Base-by-base conservation (phyloP, 2,888 invertebrate species). In the Thymelicus sylvestris region DNA sequence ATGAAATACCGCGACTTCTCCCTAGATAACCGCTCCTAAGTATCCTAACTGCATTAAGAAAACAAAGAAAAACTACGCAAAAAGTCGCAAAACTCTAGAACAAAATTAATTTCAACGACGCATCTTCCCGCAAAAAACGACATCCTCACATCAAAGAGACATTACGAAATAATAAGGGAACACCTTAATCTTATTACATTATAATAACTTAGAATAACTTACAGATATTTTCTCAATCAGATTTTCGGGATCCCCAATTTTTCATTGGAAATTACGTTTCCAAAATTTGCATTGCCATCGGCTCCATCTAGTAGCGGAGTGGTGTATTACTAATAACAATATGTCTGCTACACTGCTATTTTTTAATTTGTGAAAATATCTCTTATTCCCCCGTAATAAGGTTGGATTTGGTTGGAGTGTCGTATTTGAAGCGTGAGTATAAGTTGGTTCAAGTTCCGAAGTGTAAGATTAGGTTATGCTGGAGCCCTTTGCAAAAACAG, bases 181-280 rank as follows among this genome's bases (percentile, higher is more conserved):
- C 88, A 87, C 88, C 92, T 85, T 91, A 91, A 92, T 92, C 92
- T 91, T 88, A 89, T 92, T 89, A 90, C 83, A 84, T 87, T 88
- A 88, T 91, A 89, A 90, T 90, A 89, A 86, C 86, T 83, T 83
- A 80, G 89, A 90, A 90, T 90, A 91, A 88, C 90, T 92, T 90
- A 88, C 87, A 88, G 86, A 90, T 91, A 90, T 91, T 92, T 90
- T 92, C 81, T 83, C 89, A 91, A 92, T 91, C 91, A 88, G 87
- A 90, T 88, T 87, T 84, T 76, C 78, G 74, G 77, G 74, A 84
- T 80, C 90, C 89, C 88, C 88, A 89, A 89, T 92, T 92, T 93
- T 92, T 92, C 92, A 89, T 89, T 82, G 83, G 82, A 91, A 89
- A 92, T 91, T 90, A 90, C 87, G 89, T 90, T 90, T 87, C 84